A percentile compares a stretch with the other conserved stretches of the same genome.
Conservation (phyloP, 2,888 invertebrate genomes). For the Parapristionchus giblindavisi region DNA sequence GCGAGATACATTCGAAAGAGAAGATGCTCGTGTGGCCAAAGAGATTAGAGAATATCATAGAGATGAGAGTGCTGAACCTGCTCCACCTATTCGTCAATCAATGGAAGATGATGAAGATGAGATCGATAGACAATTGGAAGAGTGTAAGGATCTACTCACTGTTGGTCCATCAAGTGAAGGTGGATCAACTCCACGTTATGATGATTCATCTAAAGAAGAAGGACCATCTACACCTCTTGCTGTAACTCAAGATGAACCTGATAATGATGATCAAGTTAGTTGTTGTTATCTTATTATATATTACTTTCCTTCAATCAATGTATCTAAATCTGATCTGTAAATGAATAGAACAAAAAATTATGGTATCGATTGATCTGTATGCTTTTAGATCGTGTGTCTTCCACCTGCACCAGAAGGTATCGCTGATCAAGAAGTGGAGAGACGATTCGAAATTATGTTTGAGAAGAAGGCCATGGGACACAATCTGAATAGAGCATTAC, state of each 20-base stretch:
- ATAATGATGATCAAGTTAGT: neutral
- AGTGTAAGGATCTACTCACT: conserved; percentile 20
- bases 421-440: conserved; percentile 3
- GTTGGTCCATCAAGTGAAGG: conserved; percentile 4
- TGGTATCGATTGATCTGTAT: no score
- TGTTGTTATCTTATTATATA: neutral
- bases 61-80: conserved; percentile 28
- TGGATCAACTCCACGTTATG: conserved; percentile 17
- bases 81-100: conserved; percentile 31
- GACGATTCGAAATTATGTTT: conserved; percentile 16
- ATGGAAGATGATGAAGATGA: conserved; percentile 29
- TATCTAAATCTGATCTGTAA: neutral
- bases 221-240: conserved; percentile 9
- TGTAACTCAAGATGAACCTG: neutral
- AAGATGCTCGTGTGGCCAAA: neutral
- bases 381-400: neutral
- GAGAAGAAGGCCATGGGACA: conserved; percentile 24
- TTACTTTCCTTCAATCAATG: neutral
- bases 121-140: conserved; percentile 28
- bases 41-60: neutral
- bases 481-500: conserved; percentile 15
- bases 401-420: conserved; percentile 28
- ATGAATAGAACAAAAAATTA: neutral
- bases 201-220: conserved; percentile 26
- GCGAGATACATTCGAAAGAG: conserved; percentile 32